phyloP scores from a whole-genome alignment of 2,888 invertebrate genomes.

The Boloria euphrosyne region DNA sequence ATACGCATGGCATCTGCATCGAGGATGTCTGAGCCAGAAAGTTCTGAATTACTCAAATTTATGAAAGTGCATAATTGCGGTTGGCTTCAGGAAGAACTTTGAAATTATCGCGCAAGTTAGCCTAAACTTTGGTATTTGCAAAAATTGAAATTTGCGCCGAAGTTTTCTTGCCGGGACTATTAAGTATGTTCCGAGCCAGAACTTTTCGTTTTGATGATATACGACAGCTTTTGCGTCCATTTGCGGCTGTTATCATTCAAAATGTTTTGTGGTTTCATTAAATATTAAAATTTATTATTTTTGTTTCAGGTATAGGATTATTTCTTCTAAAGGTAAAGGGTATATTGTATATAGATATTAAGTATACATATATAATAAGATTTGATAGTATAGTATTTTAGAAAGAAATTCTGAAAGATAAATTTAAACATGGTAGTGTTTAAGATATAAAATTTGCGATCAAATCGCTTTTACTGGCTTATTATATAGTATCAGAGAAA shows the following conservation, averaged over 20 bases:
- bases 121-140: constrained; percentile 23
- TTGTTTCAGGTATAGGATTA: too few relatives aligned
- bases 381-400: too few relatives aligned
- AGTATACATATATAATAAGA: too few relatives aligned
- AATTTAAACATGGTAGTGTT: too few relatives aligned
- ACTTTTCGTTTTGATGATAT: constrained; percentile 15
- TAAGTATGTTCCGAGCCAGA: constrained; percentile 1
- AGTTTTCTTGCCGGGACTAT: neutral
- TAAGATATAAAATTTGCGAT: too few relatives aligned
- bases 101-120: constrained; percentile 21
- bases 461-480: too few relatives aligned
- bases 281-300: too few relatives aligned
- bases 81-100: constrained; percentile 22
- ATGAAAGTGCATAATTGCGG: constrained; percentile 24
- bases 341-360: too few relatives aligned
- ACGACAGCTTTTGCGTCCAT: neutral
- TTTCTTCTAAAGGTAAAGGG: too few relatives aligned
- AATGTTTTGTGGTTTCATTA: neutral
- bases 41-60: constrained; percentile 16
- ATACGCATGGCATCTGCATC: neutral
- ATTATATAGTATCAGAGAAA: too few relatives aligned
- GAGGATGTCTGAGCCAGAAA: neutral
- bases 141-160: constrained; percentile 23
- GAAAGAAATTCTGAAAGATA: too few relatives aligned
- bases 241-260: too few relatives aligned